Evolutionary conservation across 2,888 invertebrate species (phyloP), one percentile per base, ranked within the genome.

Genomic region (Eretmocerus hayati): DNA sequence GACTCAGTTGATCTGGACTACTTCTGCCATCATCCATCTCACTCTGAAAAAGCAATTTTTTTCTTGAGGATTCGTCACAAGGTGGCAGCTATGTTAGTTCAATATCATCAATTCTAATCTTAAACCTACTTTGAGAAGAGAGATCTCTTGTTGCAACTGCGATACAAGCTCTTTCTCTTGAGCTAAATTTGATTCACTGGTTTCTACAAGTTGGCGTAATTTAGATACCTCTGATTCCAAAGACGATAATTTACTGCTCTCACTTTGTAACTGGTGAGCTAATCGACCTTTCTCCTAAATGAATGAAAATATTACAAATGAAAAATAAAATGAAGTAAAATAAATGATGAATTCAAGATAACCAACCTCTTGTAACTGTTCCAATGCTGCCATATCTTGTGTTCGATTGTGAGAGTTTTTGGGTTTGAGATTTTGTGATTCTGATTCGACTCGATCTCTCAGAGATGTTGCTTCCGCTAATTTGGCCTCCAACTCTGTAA

Each of bases 221-320:
- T 64, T 63, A 18, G 52, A 53, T 23, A 69, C 51, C 56, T 67
- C 64, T 6, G 55, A 57, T 49, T 65, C 58, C 43, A 62, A 52
- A 16, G 52, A 54, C 48, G 56, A 55, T 49, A 58, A 60, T 50
- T 60, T 63, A 48, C 48, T 62, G 46, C 57, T 61, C 56, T 61
- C 63, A 64, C 72, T 75, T 56, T 74, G 73, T 49, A 76, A 69
- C 54, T 76, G 64, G 45, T 71, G 71, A 51, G 67, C 66, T 56
- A 79, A 69, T 58, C 72, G 72, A 16, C 55, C 54, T 46, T 68
- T 69, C 64, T 79, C 79, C 79, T 79, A n/a, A n/a, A n/a, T n/a
- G n/a, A n/a, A n/a, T n/a, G n/a, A n/a, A n/a, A n/a, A n/a, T n/a
- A n/a, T n/a, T n/a, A n/a, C n/a, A n/a, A n/a, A n/a, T n/a, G n/a